These are phyloP conservation scores for Desoria tigrina DNA, from an alignment of 2,888 invertebrate genomes.

Conservation along the genomic window DNA sequence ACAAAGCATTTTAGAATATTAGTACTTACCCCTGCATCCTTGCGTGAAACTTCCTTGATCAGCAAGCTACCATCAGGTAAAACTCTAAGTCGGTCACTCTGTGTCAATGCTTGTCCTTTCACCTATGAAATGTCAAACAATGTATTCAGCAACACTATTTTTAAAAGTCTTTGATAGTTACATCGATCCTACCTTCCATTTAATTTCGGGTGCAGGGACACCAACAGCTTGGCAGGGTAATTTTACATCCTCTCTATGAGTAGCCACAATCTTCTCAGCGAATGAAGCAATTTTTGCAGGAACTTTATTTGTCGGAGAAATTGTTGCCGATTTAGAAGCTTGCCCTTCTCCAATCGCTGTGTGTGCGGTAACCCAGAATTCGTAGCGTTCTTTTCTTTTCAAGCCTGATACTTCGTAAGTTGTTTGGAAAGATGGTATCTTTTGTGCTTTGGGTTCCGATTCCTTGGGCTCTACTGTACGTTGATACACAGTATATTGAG, in stretches of 20 bases:
- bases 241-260: slow-evolving; percentile 87
- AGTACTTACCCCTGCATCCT: slow-evolving; percentile 85
- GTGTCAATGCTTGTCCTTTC: slow-evolving; percentile 74
- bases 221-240: slow-evolving; percentile 90
- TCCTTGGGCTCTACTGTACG: slow-evolving; percentile 44
- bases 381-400: slow-evolving; percentile 78
- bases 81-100: slow-evolving; percentile 79
- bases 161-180: slow-evolving; percentile 7
- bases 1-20: too few relatives aligned
- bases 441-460: slow-evolving; percentile 56
- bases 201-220: slow-evolving; percentile 82
- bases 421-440: slow-evolving; percentile 77
- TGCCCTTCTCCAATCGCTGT: slow-evolving; percentile 93
- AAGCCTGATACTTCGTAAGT: slow-evolving; percentile 84
- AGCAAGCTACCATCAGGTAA: slow-evolving; percentile 88
- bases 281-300: slow-evolving; percentile 94
- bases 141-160: background rate
- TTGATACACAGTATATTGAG: slow-evolving; percentile 84
- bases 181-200: slow-evolving; percentile 75
- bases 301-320: slow-evolving; percentile 77
- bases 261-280: slow-evolving; percentile 88
- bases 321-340: slow-evolving; percentile 80
- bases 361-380: slow-evolving; percentile 92
- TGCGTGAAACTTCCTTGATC: slow-evolving; percentile 82
- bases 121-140: slow-evolving; percentile 59